Conservation (phyloP, 2,113 vertebrate genomes). For the Balaeniceps rex region DNA sequence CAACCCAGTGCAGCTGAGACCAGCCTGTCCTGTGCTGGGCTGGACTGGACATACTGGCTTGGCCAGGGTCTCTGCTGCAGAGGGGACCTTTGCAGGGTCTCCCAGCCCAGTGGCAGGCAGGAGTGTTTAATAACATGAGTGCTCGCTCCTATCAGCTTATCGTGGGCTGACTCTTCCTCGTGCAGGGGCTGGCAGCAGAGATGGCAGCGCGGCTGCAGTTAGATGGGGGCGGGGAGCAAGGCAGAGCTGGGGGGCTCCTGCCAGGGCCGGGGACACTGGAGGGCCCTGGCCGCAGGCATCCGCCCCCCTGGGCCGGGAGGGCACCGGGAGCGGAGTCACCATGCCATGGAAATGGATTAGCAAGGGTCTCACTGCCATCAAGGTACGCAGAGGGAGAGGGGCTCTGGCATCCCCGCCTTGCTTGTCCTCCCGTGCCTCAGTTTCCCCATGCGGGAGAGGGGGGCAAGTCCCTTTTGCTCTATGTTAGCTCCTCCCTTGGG, state of each 20-base stretch:
- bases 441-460: not conserved
- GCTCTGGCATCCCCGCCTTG: not conserved
- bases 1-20: not conserved
- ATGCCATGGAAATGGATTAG: slow-evolving; percentile 55
- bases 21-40: not conserved
- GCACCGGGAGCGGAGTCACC: not conserved
- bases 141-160: slow-evolving; percentile 73
- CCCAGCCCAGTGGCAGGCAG: not conserved
- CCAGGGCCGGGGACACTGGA: fast-evolving
- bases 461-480: fast-evolving
- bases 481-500: not conserved
- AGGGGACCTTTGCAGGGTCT: not conserved
- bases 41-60: not conserved
- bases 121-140: slow-evolving; percentile 37
- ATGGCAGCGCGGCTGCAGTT: not conserved
- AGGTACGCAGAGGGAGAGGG: slow-evolving; percentile 53
- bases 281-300: not conserved
- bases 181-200: not conserved
- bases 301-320: fast-evolving
- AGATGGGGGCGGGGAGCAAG: not conserved
- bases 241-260: not conserved
- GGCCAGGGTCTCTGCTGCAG: not conserved
- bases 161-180: slow-evolving; percentile 56
- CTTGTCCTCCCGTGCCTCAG: not conserved
- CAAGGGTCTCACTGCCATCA: slow-evolving; percentile 4